Percentiles rank a stretch among this genome's conserved stretches.
phyloP scores from a whole-genome alignment of 2,888 invertebrate species.

The Melipona bicolor region DNA sequence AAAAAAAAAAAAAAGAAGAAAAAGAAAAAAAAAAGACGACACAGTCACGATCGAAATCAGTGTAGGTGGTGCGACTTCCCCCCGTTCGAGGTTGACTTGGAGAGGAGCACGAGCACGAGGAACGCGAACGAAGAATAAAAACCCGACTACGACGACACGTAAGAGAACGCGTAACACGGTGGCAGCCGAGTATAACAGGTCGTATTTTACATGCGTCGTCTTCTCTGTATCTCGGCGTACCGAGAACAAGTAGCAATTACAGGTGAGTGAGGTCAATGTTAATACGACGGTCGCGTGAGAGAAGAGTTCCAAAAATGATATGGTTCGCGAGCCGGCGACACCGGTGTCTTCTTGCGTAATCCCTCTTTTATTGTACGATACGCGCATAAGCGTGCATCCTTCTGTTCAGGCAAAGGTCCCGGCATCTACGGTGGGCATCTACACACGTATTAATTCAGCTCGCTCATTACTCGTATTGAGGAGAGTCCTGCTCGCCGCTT shows the following conservation, averaged over 20 bases:
- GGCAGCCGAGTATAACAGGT: conserved; percentile 33
- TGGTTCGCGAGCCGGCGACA: conserved; percentile 76
- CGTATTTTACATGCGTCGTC: conserved; percentile 69
- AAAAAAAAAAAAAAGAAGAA: too few relatives aligned
- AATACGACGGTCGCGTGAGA: conserved; percentile 83
- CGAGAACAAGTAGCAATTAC: conserved; percentile 80
- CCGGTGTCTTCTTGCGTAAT: conserved; percentile 71
- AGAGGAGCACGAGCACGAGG: background rate
- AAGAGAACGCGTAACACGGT: conserved; percentile 30
- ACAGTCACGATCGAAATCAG: background rate
- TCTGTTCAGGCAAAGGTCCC: conserved; percentile 66
- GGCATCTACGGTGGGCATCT: conserved; percentile 53
- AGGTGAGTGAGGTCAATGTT: conserved; percentile 84
- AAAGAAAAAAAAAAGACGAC: background rate
- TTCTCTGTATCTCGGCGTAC: conserved; percentile 51
- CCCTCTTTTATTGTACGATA: conserved; percentile 65
- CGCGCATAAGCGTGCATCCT: conserved; percentile 58
- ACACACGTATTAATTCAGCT: conserved; percentile 78
- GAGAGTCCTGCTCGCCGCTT: conserved; percentile 59
- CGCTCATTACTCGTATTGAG: conserved; percentile 74
- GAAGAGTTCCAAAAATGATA: conserved; percentile 83
- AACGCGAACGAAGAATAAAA: conserved; percentile 28
- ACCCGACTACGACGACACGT: conserved; percentile 61
- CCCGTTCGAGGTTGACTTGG: conserved; percentile 35
- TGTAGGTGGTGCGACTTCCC: background rate